Evolutionary conservation across 2,797 vertebrate genomes (phyloP).

Genomic region (Mormyrus proboscirostris): DNA sequence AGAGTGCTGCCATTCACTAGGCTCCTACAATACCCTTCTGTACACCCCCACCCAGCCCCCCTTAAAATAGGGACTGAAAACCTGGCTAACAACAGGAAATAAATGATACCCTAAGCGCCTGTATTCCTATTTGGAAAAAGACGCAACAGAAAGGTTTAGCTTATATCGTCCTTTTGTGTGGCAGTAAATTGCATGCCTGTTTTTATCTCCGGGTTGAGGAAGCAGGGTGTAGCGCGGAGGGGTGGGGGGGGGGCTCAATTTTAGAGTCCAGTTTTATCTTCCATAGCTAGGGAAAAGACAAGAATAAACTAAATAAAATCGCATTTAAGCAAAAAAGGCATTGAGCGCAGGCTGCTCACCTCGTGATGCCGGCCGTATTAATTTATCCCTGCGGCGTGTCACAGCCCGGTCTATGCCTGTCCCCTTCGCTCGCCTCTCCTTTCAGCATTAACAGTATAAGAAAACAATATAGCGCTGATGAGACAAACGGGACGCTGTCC

Average conservation of each 20-base stretch:
- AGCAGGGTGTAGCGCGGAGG: constrained; percentile 7
- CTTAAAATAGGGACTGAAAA: neutral
- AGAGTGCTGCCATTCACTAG: neutral
- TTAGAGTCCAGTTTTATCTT: neutral
- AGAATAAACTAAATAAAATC: neutral
- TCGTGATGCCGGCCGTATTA: constrained; percentile 1
- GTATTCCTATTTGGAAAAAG: neutral
- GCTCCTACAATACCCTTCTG: constrained; percentile 16
- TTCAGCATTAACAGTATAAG: constrained; percentile 10
- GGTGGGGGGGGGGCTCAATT: neutral
- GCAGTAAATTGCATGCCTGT: neutral
- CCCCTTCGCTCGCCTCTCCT: neutral
- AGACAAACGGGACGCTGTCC: constrained; percentile 7
- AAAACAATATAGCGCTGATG: constrained; percentile 21
- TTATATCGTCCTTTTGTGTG: neutral
- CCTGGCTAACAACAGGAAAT: constrained; percentile 5
- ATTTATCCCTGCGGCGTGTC: neutral
- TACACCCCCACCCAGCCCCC: constrained; percentile 29
- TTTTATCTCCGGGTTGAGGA: constrained; percentile 8
- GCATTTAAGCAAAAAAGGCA: neutral
- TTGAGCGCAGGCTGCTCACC: constrained; percentile 16
- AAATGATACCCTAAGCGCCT: neutral
- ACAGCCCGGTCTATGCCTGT: neutral
- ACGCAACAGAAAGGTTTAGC: neutral
- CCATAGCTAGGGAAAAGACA: neutral